Conservation (phyloP, 37 sponge, comb jelly and placozoan species). For the Chondrilla cf. caribensis region DNA sequence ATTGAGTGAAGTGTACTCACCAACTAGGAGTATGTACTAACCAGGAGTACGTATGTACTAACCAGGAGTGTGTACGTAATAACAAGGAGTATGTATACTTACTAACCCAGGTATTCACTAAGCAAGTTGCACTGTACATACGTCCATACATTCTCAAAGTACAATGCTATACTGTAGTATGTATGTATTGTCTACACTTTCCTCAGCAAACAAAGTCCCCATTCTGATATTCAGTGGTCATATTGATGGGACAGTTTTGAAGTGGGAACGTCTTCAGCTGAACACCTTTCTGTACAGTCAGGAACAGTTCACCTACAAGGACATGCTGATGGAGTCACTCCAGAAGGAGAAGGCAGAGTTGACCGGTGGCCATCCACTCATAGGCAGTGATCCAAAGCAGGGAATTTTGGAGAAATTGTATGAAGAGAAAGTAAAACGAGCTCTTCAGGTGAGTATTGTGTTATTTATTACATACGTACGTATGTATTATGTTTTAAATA, state of each 20-base stretch:
- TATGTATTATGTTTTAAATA: too few relatives aligned
- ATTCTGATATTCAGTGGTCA: slow-evolving; percentile 74
- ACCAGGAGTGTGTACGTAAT: too few relatives aligned
- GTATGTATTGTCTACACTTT: slow-evolving; percentile 10
- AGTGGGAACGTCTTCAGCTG: slow-evolving; percentile 79
- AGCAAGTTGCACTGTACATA: background rate
- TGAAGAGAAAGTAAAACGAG: background rate
- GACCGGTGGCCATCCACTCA: background rate
- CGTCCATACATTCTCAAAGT: background rate
- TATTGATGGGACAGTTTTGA: slow-evolving; percentile 46
- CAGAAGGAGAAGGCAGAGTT: slow-evolving; percentile 25
- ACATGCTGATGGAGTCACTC: slow-evolving; percentile 13
- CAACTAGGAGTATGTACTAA: too few relatives aligned
- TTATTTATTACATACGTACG: too few relatives aligned
- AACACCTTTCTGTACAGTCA: slow-evolving; percentile 64
- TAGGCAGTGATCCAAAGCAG: background rate
- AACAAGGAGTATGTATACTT: too few relatives aligned
- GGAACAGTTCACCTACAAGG: slow-evolving; percentile 40
- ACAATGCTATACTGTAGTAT: background rate
- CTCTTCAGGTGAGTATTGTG: background rate
- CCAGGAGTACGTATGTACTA: too few relatives aligned
- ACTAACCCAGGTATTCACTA: too few relatives aligned
- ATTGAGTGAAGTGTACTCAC: too few relatives aligned
- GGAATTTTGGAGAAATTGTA: background rate
- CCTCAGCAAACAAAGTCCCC: slow-evolving; percentile 66